These are phyloP conservation scores for Forbesichthys agassizii DNA, from an alignment of 2,113 vertebrate genomes.

Conservation along the genomic window DNA sequence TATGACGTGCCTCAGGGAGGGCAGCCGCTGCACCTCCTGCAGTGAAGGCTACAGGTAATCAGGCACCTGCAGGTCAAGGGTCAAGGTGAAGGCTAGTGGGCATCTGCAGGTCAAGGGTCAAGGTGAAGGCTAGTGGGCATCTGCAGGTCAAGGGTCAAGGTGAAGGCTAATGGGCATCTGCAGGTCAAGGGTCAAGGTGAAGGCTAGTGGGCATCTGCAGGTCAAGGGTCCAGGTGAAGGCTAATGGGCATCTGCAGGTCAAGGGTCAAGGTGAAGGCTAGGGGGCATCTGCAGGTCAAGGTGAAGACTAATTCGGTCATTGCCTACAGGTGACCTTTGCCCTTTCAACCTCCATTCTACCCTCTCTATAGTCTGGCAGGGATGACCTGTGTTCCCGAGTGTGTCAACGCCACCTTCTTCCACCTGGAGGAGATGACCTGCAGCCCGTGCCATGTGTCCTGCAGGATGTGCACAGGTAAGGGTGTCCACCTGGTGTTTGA, in stretches of 20 bases:
- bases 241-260: no score
- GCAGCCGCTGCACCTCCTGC: conserved; percentile 85
- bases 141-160: background rate
- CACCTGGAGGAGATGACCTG: conserved; percentile 82
- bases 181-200: background rate
- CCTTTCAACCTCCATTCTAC: background rate
- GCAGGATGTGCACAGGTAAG: conserved; percentile 83
- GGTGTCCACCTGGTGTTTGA: background rate
- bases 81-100: background rate
- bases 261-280: no score
- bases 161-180: background rate
- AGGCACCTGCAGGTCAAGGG: background rate
- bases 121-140: background rate
- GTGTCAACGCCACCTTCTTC: conserved; percentile 83
- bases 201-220: background rate
- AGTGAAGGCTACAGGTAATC: conserved; percentile 85
- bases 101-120: background rate
- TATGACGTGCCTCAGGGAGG: conserved; percentile 76
- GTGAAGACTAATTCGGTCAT: background rate
- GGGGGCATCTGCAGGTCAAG: no score
- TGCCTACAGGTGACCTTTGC: background rate
- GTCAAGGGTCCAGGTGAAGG: no score
- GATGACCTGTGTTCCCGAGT: conserved; percentile 85
- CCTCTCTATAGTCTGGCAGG: conserved; percentile 78
- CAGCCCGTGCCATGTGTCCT: conserved; percentile 79